Evolutionary conservation across 2,888 invertebrate species (phyloP), one percentile per base, ranked within the genome.

Genomic region (Chironomus riparius): DNA sequence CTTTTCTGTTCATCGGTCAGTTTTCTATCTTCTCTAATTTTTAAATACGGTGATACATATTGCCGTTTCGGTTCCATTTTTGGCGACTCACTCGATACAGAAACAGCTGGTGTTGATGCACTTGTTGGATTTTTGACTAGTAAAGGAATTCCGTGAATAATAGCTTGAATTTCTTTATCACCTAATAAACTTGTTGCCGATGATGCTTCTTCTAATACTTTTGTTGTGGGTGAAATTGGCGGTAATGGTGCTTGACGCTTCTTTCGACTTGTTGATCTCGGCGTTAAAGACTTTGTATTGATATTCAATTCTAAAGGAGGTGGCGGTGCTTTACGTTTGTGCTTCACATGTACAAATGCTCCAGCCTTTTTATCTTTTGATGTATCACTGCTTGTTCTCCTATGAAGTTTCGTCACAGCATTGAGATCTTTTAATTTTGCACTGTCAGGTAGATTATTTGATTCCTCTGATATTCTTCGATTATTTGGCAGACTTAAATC

Each of bases 321-420:
- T 78, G 86, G 87, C 0, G 92, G 92, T 0, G 92, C 92, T 80
- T 87, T 88, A 71, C 92, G 84, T 82, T 92, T 92, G 24, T 92
- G 92, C 78, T 91, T 91, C 0, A 92, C 92, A 84, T 92, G 90
- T 24, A 85, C 82, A 79, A 85, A 86, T 3, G 85, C 83, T 4
- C 87, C 87, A 10, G 88, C 86, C 78, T 87, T 87, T 69, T 87
- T 86, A 77, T 87, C 87, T 78, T 87, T 86, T 24, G 87, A 86
- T 15, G 86, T 86, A 83, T 90, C 89, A 80, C 89, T 90, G n/a
- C 86, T 86, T 22, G 88, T 88, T 79, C 89, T 84, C 65, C 89
- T 84, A 78, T 86, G 85, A 48, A 85, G 85, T 15, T 68, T 65
- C 22, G 47, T 47, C 7, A 22, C 24, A 21, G 21, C 65, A 48